Conservation (phyloP, 2,113 vertebrate genomes). For the Scomber scombrus region DNA sequence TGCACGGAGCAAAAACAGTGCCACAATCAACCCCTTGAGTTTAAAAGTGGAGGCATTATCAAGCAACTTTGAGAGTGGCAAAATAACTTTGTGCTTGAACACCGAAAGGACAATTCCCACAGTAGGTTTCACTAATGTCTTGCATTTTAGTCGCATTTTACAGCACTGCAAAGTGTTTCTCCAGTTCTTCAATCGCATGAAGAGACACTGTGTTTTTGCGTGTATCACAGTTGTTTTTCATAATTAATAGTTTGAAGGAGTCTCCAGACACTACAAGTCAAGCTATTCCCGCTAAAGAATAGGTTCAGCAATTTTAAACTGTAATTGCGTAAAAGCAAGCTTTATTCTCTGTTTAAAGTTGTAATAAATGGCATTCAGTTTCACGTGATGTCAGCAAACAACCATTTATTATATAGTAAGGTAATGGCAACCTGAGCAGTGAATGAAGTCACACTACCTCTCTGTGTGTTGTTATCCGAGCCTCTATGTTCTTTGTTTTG, state of each 20-base stretch:
- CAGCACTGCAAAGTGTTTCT: no score
- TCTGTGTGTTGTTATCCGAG: no score
- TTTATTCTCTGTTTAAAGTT: background rate
- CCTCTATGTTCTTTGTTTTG: no score
- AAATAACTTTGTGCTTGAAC: background rate
- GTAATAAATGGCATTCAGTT: background rate
- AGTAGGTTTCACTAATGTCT: background rate
- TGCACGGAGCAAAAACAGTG: slow-evolving; percentile 27
- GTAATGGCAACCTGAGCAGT: no score
- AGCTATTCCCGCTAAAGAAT: background rate
- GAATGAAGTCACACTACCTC: no score
- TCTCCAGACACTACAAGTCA: background rate
- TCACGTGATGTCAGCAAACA: no score
- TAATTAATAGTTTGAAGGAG: no score
- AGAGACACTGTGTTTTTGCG: background rate
- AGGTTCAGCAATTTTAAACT: background rate
- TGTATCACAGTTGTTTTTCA: no score
- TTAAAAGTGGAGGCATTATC: slow-evolving; percentile 31
- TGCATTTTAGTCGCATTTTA: background rate
- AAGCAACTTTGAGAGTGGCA: background rate
- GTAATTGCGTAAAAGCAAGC: background rate
- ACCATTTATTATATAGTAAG: no score
- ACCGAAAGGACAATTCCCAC: background rate
- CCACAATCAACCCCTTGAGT: slow-evolving; percentile 28
- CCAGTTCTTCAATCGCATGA: background rate